These are phyloP conservation scores for Drosophila bocki DNA, from an alignment of 1,140 invertebrate species.

Conservation along the genomic window DNA sequence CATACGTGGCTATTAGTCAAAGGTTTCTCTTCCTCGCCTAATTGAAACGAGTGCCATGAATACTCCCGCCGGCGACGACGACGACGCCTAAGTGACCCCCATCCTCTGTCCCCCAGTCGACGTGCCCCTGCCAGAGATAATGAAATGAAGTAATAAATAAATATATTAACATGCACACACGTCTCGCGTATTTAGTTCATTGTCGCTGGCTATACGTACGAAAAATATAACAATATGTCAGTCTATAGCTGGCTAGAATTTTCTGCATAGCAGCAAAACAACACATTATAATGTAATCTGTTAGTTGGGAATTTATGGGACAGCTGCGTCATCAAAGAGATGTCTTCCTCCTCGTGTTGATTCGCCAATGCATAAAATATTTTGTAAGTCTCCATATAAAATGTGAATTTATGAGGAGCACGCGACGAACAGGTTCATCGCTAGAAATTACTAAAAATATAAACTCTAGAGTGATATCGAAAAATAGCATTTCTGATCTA, in stretches of 20 bases:
- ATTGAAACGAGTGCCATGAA: conserved; percentile 61
- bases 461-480: background rate
- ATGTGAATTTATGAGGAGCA: conserved; percentile 47
- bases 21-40: conserved; percentile 37
- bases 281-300: conserved; percentile 43
- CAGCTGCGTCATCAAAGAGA: conserved; percentile 43
- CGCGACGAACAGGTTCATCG: conserved; percentile 31
- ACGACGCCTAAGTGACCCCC: conserved; percentile 46
- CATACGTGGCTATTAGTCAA: conserved; percentile 55
- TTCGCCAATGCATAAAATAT: conserved; percentile 18
- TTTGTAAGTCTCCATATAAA: conserved; percentile 30
- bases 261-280: conserved; percentile 36
- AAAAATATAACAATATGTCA: conserved; percentile 28
- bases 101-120: conserved; percentile 11
- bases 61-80: conserved; percentile 13
- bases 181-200: conserved; percentile 49
- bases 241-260: conserved; percentile 18
- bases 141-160: conserved; percentile 60
- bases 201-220: conserved; percentile 29
- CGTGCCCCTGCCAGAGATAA: conserved; percentile 63
- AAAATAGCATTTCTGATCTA: conserved; percentile 6
- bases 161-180: conserved; percentile 34
- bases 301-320: conserved; percentile 11
- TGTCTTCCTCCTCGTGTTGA: conserved; percentile 5
- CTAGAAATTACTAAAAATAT: conserved; percentile 33